Base-by-base conservation (phyloP, 2,797 vertebrate genomes). In the Pelobates cultripes region DNA sequence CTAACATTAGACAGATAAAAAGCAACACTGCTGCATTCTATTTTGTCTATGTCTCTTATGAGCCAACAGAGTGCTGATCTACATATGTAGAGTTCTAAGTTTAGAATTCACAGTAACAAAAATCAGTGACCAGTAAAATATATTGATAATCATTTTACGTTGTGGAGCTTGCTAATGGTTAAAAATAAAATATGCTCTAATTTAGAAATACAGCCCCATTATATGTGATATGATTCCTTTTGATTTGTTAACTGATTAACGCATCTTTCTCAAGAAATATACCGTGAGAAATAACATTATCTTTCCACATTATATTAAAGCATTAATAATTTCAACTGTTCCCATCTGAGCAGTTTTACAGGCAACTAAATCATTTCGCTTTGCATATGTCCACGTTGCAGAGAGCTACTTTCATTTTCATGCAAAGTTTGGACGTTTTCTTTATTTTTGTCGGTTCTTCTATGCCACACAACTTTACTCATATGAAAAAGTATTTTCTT, bases 231-330 rank as follows among this genome's bases (percentile, higher is more conserved):
- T 43, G 41, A 4, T 43, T 64, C 66, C 6, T 68, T 51, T 51
- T 71, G n/a, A 71, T 4, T n/a, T 70, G 12, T 28, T 71, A 71
- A 71, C 51, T 47, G 44, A 71, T 47, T 47, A 71, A 51, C 15
- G 70, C 45, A 71, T 44, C 8, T 44, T 44, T 70, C 40, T 3
- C 45, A 47, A 53, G 44, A 51, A 64, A 28, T n/a, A 28, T 71
- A 71, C 70, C 1, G 10, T 53, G 15, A 28, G 44, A 53, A 47
- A 40, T n/a, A 53, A 51, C 51, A 71, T 71, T 12, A 14, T n/a
- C 44, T 51, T 71, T 71, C 51, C 45, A 71, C 70, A 53, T 71
- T 71, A 47, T 71, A 71, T 47, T 53, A 71, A 53, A 53, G 4
- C 70, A 71, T 71, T 51, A 71, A 71, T 71, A 51, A 71, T 14